Conservation (phyloP, 2,888 invertebrate genomes). For the Polylopha cassiicola region DNA sequence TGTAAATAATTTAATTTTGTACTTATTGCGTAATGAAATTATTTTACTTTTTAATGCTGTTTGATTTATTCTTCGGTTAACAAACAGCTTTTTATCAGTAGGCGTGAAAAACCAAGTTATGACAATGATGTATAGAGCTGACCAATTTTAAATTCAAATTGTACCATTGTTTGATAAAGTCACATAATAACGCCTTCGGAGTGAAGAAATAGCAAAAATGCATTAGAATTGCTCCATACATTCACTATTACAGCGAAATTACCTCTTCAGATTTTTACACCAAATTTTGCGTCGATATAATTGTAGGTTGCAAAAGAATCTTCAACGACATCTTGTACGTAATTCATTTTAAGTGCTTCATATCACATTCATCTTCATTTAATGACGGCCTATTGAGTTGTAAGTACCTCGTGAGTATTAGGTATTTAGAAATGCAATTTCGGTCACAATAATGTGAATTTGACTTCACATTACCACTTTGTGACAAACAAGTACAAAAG, state of each 20-base stretch:
- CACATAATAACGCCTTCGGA: conserved; percentile 18
- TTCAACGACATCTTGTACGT: conserved; percentile 12
- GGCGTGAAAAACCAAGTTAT: conserved; percentile 19
- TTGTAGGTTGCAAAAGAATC: conserved; percentile 3
- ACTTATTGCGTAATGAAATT: conserved; percentile 34
- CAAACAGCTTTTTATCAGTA: neutral
- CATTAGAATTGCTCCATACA: conserved; percentile 15
- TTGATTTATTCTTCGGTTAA: conserved; percentile 11
- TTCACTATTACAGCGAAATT: conserved; percentile 10
- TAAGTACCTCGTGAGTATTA: too few relatives aligned
- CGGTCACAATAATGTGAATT: too few relatives aligned
- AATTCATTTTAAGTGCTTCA: conserved; percentile 8
- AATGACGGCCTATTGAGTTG: conserved; percentile 11
- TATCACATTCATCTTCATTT: conserved; percentile 13
- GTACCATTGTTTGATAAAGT: conserved; percentile 25
- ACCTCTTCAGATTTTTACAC: neutral
- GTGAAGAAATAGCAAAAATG: conserved; percentile 15
- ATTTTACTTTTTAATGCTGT: conserved; percentile 17
- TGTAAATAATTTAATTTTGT: conserved; percentile 59
- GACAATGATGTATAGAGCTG: conserved; percentile 20
- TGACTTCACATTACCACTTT: too few relatives aligned
- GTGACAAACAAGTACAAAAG: too few relatives aligned
- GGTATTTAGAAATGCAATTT: too few relatives aligned
- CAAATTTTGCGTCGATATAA: conserved; percentile 1
- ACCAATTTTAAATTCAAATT: conserved; percentile 28